Evolutionary conservation across 2,888 invertebrate genomes (phyloP).

Genomic region (Perizoma affinitatum): DNA sequence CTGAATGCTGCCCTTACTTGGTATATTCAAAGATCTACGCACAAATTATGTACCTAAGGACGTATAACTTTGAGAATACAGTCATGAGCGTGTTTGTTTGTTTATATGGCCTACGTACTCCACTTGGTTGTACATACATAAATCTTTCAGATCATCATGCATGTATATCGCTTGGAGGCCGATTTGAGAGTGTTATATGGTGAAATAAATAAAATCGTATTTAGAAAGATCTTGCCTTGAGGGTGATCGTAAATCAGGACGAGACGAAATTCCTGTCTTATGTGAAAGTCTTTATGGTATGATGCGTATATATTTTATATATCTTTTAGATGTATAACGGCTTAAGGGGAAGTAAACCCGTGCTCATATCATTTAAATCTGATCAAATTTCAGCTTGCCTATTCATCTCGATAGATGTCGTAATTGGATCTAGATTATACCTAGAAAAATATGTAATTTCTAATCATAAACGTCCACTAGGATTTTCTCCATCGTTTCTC

Average conservation of each 20-base stretch:
- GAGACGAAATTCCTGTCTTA: constrained; percentile 72
- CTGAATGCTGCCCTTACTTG: no score
- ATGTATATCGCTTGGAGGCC: constrained; percentile 2
- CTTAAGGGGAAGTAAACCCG: constrained; percentile 50
- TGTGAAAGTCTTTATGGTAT: constrained; percentile 71
- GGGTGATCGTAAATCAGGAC: constrained; percentile 71
- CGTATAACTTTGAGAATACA: no score
- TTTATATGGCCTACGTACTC: no score
- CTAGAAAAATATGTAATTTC: constrained; percentile 21
- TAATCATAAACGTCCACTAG: constrained; percentile 22
- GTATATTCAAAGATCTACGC: no score
- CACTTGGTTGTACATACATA: no score
- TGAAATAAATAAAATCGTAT: constrained; percentile 71
- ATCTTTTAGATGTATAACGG: constrained; percentile 60
- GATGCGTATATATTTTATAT: constrained; percentile 58
- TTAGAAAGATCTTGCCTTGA: constrained; percentile 63
- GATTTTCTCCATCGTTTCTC: neutral
- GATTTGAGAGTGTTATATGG: constrained; percentile 56
- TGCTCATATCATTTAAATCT: neutral
- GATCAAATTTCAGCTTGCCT: no score
- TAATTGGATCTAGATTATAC: constrained; percentile 13
- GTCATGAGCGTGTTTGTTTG: no score
- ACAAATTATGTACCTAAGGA: no score
- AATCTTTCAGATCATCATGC: no score
- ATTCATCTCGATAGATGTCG: no score